Conservation (phyloP, 37 sponge, comb jelly and placozoan species). For the Spongilla lacustris region DNA sequence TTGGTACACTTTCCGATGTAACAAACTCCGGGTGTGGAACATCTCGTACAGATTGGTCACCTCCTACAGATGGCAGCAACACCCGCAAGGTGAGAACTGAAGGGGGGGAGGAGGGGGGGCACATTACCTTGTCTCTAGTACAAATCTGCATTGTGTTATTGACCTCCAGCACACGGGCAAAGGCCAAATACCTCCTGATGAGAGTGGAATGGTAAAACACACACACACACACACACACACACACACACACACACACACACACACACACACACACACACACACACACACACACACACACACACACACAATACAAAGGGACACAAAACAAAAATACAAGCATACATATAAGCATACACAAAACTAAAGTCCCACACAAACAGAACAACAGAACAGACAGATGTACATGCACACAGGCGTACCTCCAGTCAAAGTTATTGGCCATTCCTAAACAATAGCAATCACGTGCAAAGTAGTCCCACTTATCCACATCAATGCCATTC, state of each 20-base stretch:
- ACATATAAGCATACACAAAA: neutral
- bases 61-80: conserved; percentile 62
- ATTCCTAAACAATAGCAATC: conserved; percentile 93
- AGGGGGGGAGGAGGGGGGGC: no score
- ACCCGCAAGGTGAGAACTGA: neutral
- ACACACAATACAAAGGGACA: neutral
- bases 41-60: conserved; percentile 92
- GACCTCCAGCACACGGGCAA: conserved; percentile 85
- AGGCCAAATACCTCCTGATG: conserved; percentile 67
- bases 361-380: neutral
- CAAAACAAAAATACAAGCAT: neutral
- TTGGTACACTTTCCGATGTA: conserved; percentile 94
- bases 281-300: neutral
- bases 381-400: neutral
- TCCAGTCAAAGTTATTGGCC: conserved; percentile 83
- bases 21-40: conserved; percentile 86
- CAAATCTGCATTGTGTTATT: conserved; percentile 80
- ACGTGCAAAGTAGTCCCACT: conserved; percentile 98
- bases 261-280: neutral
- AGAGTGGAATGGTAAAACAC: neutral
- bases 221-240: neutral
- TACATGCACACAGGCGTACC: conserved; percentile 16
- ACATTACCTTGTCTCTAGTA: conserved; percentile 80
- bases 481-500: conserved; percentile 97
- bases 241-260: neutral